phyloP scores from a whole-genome alignment of 2,888 invertebrate genomes.

The Phyto melanocephala region DNA sequence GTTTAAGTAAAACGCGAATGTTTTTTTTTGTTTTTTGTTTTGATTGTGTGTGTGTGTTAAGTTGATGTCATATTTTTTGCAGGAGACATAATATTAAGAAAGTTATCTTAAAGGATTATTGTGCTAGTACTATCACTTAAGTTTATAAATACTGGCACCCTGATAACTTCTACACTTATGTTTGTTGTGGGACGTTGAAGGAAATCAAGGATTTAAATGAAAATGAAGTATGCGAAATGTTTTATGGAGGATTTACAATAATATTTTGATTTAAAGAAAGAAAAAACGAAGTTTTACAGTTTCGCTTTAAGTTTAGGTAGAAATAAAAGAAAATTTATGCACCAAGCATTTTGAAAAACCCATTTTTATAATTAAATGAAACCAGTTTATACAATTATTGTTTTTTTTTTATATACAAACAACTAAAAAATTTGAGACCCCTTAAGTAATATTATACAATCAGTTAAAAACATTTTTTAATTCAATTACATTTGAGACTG shows the following conservation, averaged over 20 bases:
- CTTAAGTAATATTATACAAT: too few species aligned
- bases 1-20: conserved; percentile 2
- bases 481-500: too few species aligned
- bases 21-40: background rate
- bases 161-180: background rate
- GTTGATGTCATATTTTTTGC: conserved; percentile 17
- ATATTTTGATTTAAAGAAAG: background rate
- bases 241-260: conserved; percentile 13
- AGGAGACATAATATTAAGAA: conserved; percentile 50
- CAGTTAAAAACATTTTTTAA: too few species aligned
- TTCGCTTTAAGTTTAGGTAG: too few species aligned
- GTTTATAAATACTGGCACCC: conserved; percentile 28
- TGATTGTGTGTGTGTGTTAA: background rate
- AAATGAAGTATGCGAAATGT: conserved; percentile 7
- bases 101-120: conserved; percentile 60
- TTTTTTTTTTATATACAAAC: too few species aligned
- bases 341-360: too few species aligned
- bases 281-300: too few species aligned
- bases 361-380: too few species aligned
- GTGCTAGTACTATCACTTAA: background rate
- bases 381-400: too few species aligned
- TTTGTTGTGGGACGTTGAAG: background rate
- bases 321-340: too few species aligned
- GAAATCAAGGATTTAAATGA: conserved; percentile 19
- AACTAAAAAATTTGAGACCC: too few species aligned